Percentiles rank a stretch among this genome's conserved stretches.
These are phyloP conservation scores for Protobothrops mucrosquamatus DNA, from an alignment of 2,113 vertebrate species.

Conservation along the genomic window DNA sequence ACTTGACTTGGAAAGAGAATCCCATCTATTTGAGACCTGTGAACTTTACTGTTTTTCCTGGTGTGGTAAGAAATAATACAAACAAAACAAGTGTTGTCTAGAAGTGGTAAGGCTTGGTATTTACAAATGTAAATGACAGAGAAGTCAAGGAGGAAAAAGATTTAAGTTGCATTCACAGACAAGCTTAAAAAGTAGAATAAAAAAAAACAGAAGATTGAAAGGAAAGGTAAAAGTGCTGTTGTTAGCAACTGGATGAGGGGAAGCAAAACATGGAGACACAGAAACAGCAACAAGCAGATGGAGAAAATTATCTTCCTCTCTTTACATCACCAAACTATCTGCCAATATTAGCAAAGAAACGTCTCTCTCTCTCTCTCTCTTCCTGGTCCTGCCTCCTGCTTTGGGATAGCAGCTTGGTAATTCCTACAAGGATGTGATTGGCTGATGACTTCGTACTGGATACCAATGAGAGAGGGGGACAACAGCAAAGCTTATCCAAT, in stretches of 20 bases:
- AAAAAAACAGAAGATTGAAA: background rate
- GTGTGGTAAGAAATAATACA: background rate
- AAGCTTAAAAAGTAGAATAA: background rate
- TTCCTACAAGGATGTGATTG: background rate
- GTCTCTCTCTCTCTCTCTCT: background rate
- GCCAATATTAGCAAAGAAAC: background rate
- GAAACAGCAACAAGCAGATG: background rate
- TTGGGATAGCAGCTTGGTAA: background rate
- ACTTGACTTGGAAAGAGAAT: background rate
- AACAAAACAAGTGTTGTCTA: background rate
- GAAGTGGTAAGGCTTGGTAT: background rate
- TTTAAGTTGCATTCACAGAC: background rate
- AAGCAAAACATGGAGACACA: background rate
- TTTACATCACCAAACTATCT: background rate
- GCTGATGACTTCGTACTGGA: background rate
- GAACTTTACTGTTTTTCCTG: background rate
- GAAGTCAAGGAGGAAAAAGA: background rate
- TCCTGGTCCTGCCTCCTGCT: background rate
- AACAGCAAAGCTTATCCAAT: background rate
- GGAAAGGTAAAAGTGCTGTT: background rate
- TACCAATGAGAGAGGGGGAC: background rate
- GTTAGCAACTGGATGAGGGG: background rate
- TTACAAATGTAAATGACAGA: background rate
- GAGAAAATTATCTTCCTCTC: background rate
- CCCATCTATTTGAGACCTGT: background rate